These are phyloP conservation scores for Chrysina gloriosa DNA, from an alignment of 2,888 invertebrate genomes.

Conservation along the genomic window DNA sequence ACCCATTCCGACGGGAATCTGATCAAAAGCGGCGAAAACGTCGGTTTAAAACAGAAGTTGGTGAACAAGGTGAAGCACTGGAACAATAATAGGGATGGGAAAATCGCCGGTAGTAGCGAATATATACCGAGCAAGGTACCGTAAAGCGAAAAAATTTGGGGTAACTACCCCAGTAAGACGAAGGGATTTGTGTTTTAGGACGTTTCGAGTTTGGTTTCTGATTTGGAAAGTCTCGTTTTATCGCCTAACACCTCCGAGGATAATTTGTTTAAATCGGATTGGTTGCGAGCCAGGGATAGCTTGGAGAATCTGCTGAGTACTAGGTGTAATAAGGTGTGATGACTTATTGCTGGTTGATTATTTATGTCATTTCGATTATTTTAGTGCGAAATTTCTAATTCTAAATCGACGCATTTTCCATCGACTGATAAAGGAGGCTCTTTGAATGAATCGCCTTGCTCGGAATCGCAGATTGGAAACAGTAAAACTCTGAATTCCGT, in stretches of 20 bases:
- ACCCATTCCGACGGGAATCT: slow-evolving; percentile 48
- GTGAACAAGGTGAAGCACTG: slow-evolving; percentile 49
- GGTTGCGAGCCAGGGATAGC: slow-evolving; percentile 57
- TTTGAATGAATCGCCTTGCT: slow-evolving; percentile 48
- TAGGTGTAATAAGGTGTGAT: slow-evolving; percentile 52
- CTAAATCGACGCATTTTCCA: slow-evolving; percentile 49
- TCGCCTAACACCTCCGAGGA: slow-evolving; percentile 49
- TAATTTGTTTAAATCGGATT: slow-evolving; percentile 45
- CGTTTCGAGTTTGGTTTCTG: slow-evolving; percentile 32
- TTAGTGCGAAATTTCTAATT: slow-evolving; percentile 46
- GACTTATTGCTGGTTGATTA: neutral
- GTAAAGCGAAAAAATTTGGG: neutral
- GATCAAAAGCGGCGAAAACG: slow-evolving; percentile 42
- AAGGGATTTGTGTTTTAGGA: slow-evolving; percentile 33
- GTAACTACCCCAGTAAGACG: neutral
- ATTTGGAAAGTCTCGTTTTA: slow-evolving; percentile 47
- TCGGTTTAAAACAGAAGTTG: slow-evolving; percentile 48
- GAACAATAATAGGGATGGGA: slow-evolving; percentile 46
- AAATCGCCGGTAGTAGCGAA: slow-evolving; percentile 26
- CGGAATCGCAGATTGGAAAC: slow-evolving; percentile 49
- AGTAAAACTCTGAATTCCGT: slow-evolving; percentile 47
- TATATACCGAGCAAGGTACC: slow-evolving; percentile 21
- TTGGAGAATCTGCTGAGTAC: slow-evolving; percentile 54
- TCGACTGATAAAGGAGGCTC: slow-evolving; percentile 46
- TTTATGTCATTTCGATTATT: slow-evolving; percentile 13